These are phyloP conservation scores for Drosophila recens DNA, from an alignment of 2,888 invertebrate species.

Conservation along the genomic window DNA sequence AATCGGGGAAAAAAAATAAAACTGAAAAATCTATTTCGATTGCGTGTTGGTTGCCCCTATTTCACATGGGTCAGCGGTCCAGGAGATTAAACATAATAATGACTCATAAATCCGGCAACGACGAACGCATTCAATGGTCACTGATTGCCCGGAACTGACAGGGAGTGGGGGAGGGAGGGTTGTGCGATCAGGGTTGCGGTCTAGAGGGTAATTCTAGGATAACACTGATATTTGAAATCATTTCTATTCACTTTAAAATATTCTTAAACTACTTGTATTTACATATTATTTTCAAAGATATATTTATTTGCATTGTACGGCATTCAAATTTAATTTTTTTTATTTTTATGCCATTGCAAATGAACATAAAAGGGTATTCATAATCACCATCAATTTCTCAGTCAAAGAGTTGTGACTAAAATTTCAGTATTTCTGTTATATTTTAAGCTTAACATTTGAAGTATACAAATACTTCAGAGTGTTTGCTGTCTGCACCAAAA, in stretches of 20 bases:
- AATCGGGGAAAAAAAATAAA: not conserved
- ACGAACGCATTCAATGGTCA: conserved; percentile 56
- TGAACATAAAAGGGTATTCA: not conserved
- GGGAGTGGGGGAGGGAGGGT: not conserved
- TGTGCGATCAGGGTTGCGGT: conserved; percentile 17
- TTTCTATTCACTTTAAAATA: not conserved
- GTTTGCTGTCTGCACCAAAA: too few relatives aligned
- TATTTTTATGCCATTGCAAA: not conserved
- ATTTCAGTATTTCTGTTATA: too few relatives aligned
- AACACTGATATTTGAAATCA: not conserved
- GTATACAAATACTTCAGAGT: too few relatives aligned
- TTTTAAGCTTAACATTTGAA: too few relatives aligned
- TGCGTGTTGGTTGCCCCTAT: conserved; percentile 79
- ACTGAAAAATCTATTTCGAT: conserved; percentile 46
- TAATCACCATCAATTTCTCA: too few relatives aligned
- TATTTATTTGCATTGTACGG: not conserved
- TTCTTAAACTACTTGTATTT: not conserved
- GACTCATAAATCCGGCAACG: conserved; percentile 72
- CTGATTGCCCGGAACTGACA: conserved; percentile 72
- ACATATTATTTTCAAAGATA: not conserved
- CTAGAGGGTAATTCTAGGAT: not conserved
- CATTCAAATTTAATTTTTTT: not conserved
- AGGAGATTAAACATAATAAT: conserved; percentile 70
- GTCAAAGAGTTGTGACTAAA: too few relatives aligned
- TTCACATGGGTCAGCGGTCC: conserved; percentile 74